Conservation (phyloP, 92 coral and sea anemone genomes). For the Porites rus region DNA sequence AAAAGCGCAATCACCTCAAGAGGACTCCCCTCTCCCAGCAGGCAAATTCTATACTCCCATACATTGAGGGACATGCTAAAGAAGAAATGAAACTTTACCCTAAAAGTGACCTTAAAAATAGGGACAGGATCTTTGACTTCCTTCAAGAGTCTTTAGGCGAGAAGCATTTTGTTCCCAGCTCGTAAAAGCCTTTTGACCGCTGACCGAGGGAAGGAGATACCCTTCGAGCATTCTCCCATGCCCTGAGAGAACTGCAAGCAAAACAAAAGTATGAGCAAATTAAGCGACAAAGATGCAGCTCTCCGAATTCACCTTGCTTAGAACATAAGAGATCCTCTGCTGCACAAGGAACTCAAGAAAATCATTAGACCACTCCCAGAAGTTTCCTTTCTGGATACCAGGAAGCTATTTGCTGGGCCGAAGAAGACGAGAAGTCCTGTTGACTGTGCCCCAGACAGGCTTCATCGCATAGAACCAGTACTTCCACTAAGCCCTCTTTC, state of each 20-base stretch:
- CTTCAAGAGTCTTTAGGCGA: too few relatives aligned
- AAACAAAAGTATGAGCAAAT: background rate
- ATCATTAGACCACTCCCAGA: background rate
- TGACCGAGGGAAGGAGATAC: conserved; percentile 43
- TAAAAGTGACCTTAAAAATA: background rate
- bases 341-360: conserved; percentile 36
- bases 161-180: conserved; percentile 39
- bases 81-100: background rate
- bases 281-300: background rate
- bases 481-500: background rate
- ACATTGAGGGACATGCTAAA: conserved; percentile 4
- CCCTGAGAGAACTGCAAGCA: conserved; percentile 17
- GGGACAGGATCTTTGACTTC: background rate
- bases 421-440: conserved; percentile 32
- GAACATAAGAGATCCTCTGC: conserved; percentile 25
- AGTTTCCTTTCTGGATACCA: conserved; percentile 33
- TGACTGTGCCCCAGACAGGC: background rate
- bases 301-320: conserved; percentile 40
- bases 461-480: background rate
- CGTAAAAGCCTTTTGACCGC: conserved; percentile 57
- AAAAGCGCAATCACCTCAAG: background rate
- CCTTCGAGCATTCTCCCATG: conserved; percentile 49
- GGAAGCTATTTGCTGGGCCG: conserved; percentile 54
- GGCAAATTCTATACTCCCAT: conserved; percentile 2
- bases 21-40: background rate